These are phyloP conservation scores for Anagyrus pseudococci DNA, from an alignment of 2,888 invertebrate genomes.

Conservation along the genomic window DNA sequence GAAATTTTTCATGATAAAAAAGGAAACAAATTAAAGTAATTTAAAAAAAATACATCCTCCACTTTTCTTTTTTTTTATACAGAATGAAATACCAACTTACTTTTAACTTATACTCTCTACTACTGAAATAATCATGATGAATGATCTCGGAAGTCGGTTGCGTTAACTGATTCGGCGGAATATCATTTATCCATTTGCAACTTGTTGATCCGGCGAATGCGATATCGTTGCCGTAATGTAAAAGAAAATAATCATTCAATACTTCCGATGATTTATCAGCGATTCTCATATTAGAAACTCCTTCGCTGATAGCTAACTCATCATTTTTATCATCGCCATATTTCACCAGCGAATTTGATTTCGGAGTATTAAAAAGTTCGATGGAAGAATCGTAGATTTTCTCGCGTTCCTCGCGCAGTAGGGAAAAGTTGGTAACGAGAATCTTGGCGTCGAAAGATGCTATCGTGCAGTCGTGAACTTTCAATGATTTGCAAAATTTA, in stretches of 20 bases:
- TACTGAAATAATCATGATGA: not conserved
- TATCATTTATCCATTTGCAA: constrained; percentile 39
- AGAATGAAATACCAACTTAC: constrained; percentile 23
- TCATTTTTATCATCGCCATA: not conserved
- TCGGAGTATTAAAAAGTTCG: constrained; percentile 32
- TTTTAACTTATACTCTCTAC: constrained; percentile 44
- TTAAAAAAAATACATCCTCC: not conserved
- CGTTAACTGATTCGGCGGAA: constrained; percentile 7
- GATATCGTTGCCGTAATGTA: constrained; percentile 8
- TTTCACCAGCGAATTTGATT: constrained; percentile 1
- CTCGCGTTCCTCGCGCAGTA: constrained; percentile 45
- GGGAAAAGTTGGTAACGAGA: constrained; percentile 67
- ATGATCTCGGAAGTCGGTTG: not conserved
- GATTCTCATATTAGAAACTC: not conserved
- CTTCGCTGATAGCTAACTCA: not conserved
- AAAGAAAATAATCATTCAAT: not conserved
- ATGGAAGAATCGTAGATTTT: constrained; percentile 27
- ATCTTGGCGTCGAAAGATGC: constrained; percentile 60
- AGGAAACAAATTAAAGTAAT: not conserved
- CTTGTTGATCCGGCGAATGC: constrained; percentile 36
- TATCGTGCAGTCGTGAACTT: constrained; percentile 58
- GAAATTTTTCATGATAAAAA: not conserved
- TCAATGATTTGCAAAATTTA: constrained; percentile 68
- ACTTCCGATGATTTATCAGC: not conserved
- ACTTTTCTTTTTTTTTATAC: not conserved